phyloP scores from a whole-genome alignment of 2,888 invertebrate genomes.

The Harpalus rubripes region DNA sequence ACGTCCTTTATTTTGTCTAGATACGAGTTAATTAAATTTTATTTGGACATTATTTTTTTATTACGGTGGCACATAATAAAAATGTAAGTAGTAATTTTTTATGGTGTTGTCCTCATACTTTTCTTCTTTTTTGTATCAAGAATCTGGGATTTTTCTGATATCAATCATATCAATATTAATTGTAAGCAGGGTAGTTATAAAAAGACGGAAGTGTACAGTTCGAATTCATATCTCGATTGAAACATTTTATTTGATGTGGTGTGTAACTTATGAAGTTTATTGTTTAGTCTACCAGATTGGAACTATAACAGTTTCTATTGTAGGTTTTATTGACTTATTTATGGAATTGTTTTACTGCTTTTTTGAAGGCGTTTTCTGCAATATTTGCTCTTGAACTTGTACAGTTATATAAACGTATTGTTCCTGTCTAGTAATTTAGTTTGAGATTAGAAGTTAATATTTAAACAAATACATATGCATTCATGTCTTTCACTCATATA shows the following conservation, averaged over 20 bases:
- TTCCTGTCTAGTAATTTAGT: not conserved
- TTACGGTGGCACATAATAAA: not conserved
- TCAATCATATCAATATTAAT: not conserved
- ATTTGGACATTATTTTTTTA: not conserved
- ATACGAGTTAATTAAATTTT: not conserved
- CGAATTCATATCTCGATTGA: not conserved
- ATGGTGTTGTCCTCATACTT: not conserved
- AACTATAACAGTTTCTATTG: no score
- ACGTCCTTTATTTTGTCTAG: not conserved
- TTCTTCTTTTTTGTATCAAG: not conserved
- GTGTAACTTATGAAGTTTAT: not conserved
- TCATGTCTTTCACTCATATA: not conserved
- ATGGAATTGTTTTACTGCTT: no score
- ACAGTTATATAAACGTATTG: not conserved
- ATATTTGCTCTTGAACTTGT: not conserved
- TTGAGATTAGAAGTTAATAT: not conserved
- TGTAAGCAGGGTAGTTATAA: not conserved
- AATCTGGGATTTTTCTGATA: not conserved
- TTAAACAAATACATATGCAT: not conserved
- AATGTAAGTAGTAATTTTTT: not conserved
- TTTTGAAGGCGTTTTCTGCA: not conserved
- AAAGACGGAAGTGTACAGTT: not conserved
- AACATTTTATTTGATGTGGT: not conserved
- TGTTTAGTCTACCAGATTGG: not conserved
- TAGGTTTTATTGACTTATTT: no score